A percentile compares a stretch with the other conserved stretches of the same genome.
These are phyloP conservation scores for Sciurus niger DNA, from an alignment of 2,113 vertebrate species.

Conservation along the genomic window DNA sequence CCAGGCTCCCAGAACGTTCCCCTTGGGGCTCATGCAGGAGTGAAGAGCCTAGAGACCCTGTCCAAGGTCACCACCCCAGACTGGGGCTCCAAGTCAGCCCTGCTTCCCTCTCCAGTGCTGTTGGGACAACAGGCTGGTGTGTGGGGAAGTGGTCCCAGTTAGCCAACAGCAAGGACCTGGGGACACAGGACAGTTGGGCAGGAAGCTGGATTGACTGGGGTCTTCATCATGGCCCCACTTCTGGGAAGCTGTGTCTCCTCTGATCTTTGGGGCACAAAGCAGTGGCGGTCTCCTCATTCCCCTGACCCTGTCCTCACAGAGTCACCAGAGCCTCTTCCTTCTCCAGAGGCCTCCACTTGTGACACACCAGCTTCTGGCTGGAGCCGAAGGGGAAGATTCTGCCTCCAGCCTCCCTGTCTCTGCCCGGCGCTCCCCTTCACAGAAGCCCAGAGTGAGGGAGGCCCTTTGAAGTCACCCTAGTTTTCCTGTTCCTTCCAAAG, in stretches of 20 bases:
- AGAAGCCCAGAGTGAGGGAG: not conserved
- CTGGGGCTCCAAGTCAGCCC: fast-evolving
- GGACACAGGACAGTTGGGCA: no score
- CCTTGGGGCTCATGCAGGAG: not conserved
- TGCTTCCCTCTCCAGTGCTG: not conserved
- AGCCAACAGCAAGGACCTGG: not conserved
- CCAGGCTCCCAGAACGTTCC: not conserved
- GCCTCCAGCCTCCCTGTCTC: not conserved
- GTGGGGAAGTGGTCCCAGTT: fast-evolving
- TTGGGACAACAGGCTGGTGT: not conserved
- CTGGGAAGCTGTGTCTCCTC: not conserved
- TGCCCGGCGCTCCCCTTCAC: not conserved
- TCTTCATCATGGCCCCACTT: not conserved
- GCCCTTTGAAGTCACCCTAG: not conserved
- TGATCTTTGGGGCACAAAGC: not conserved
- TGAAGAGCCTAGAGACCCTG: not conserved
- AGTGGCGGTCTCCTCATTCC: not conserved
- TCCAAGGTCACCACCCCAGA: not conserved
- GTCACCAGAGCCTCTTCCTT: not conserved
- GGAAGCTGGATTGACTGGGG: not conserved
- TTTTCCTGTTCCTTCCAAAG: not conserved
- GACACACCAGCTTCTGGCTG: not conserved
- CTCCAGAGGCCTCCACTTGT: not conserved
- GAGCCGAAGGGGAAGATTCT: not conserved
- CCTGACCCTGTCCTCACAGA: not conserved